A percentile compares a stretch with the other conserved stretches of the same genome.
Conservation (phyloP, 2,797 vertebrate species). For the Scyliorhinus canicula region DNA sequence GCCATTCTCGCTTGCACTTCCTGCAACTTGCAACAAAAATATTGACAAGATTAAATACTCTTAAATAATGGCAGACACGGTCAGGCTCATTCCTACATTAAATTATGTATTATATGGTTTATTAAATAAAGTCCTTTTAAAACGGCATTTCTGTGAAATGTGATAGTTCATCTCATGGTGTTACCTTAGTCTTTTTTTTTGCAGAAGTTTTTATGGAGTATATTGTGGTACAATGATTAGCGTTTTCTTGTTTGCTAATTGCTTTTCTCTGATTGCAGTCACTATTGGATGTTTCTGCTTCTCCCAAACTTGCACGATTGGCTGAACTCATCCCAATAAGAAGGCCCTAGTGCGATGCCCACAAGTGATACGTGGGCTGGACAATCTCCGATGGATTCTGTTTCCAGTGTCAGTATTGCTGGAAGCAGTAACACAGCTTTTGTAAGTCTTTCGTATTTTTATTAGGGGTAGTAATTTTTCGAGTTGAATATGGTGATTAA, state of each 20-base stretch:
- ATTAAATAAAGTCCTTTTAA: too few species aligned
- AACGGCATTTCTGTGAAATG: too few species aligned
- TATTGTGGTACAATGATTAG: neutral
- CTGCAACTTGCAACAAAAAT: neutral
- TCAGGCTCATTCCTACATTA: neutral
- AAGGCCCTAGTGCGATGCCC: constrained; percentile 65
- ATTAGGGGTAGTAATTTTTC: neutral
- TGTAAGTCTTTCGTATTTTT: constrained; percentile 51
- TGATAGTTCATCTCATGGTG: neutral
- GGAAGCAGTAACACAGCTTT: constrained; percentile 65
- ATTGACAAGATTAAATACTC: neutral
- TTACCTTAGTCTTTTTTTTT: neutral
- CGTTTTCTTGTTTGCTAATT: neutral
- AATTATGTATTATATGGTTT: neutral
- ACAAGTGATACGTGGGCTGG: constrained; percentile 71
- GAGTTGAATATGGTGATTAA: constrained; percentile 24
- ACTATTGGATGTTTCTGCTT: neutral
- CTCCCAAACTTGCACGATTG: neutral
- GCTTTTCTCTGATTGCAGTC: neutral
- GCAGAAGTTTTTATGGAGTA: neutral
- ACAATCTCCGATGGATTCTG: constrained; percentile 57
- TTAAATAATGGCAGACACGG: neutral
- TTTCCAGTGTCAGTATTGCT: constrained; percentile 56
- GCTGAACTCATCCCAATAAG: neutral
- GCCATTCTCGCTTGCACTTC: neutral